Conservation (phyloP, 2,888 invertebrate species). For the Protonemura montana region DNA sequence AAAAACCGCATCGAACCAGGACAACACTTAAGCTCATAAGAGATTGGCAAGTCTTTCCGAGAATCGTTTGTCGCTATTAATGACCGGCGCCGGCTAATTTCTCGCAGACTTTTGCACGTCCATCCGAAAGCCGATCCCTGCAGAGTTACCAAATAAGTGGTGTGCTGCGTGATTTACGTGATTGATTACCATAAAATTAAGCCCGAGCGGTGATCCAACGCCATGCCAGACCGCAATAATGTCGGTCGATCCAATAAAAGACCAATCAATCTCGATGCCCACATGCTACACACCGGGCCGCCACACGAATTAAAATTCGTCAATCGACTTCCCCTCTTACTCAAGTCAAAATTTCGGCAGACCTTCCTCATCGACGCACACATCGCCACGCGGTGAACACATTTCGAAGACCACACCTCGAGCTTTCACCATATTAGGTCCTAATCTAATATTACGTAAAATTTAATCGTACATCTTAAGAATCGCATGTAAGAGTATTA, state of each 20-base stretch:
- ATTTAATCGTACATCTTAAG: constrained; percentile 21
- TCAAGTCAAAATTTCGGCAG: constrained; percentile 33
- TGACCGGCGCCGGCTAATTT: not conserved
- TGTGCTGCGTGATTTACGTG: not conserved
- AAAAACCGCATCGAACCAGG: not conserved
- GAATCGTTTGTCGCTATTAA: not conserved
- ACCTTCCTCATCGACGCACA: not conserved
- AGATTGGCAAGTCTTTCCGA: not conserved
- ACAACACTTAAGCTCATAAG: not conserved
- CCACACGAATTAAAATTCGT: not conserved
- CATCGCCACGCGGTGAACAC: not conserved
- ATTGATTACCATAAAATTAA: not conserved
- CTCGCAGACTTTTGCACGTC: not conserved
- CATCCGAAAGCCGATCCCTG: not conserved
- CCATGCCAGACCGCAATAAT: not conserved
- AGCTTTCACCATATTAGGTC: constrained; percentile 23
- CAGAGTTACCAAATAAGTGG: not conserved
- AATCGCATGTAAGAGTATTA: constrained; percentile 30
- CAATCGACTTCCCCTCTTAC: not conserved
- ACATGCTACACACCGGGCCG: not conserved
- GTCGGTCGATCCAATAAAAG: not conserved
- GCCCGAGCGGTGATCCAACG: not conserved
- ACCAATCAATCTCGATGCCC: not conserved
- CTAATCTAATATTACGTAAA: constrained; percentile 39
- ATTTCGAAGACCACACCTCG: not conserved